A percentile compares a stretch with the other conserved stretches of the same genome.
Conservation (phyloP, 1,140 invertebrate genomes). For the Leptestheria dahalacensis region DNA sequence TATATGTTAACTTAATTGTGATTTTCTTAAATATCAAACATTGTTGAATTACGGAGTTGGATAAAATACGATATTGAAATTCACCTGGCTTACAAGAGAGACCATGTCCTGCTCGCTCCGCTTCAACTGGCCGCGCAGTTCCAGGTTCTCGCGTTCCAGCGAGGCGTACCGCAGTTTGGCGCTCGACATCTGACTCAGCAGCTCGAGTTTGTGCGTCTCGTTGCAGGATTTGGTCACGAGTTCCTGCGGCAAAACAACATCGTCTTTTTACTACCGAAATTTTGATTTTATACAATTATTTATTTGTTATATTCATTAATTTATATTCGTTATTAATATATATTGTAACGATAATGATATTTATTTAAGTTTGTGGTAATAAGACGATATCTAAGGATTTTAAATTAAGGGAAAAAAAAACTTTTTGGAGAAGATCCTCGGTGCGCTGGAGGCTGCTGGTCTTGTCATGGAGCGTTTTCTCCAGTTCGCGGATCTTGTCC, state of each 20-base stretch:
- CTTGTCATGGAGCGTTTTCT: constrained; percentile 60
- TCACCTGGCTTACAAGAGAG: constrained; percentile 12
- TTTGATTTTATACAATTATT: background rate
- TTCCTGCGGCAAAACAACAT: no score
- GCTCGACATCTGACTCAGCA: constrained; percentile 77
- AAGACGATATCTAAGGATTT: no score
- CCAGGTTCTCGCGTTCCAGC: constrained; percentile 66
- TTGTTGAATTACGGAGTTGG: no score
- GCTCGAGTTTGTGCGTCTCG: constrained; percentile 83
- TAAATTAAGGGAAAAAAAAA: no score
- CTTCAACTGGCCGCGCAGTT: constrained; percentile 33
- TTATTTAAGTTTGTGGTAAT: no score
- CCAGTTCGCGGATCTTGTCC: constrained; percentile 78
- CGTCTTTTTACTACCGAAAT: background rate
- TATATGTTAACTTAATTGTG: no score
- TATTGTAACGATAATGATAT: no score
- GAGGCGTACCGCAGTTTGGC: constrained; percentile 66
- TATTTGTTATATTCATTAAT: no score
- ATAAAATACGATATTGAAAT: background rate
- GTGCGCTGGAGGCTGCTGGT: constrained; percentile 56
- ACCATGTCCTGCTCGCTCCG: constrained; percentile 14
- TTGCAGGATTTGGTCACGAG: constrained; percentile 66
- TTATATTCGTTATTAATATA: background rate
- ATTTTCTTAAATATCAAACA: no score
- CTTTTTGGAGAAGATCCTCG: constrained; percentile 73